A percentile compares a stretch with the other conserved stretches of the same genome.
phyloP scores from a whole-genome alignment of 2,888 invertebrate species.

The Anagyrus pseudococci region DNA sequence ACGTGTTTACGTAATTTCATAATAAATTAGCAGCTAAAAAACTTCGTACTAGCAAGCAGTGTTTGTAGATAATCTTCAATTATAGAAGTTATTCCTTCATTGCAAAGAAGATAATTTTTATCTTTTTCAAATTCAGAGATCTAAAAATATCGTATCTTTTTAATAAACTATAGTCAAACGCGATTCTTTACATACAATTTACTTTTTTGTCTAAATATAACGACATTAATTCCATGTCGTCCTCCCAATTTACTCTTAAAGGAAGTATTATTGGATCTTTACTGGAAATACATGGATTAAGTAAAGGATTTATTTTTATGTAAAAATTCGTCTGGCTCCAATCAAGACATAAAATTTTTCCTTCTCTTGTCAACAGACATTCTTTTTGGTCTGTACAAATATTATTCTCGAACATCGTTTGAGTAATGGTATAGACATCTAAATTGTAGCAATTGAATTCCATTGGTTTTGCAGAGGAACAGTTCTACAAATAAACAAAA shows the following conservation, averaged over 20 bases:
- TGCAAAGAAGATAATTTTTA: conserved; percentile 67
- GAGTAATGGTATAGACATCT: conserved; percentile 68
- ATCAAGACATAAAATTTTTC: conserved; percentile 69
- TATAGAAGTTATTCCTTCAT: conserved; percentile 66
- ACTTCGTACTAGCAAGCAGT: conserved; percentile 65
- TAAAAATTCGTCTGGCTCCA: conserved; percentile 68
- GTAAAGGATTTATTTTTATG: conserved; percentile 67
- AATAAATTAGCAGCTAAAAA: no score
- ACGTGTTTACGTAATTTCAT: background rate
- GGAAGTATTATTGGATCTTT: conserved; percentile 61
- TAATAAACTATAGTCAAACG: background rate
- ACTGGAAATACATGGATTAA: conserved; percentile 57
- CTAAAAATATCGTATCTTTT: conserved; percentile 35
- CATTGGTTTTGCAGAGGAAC: conserved; percentile 41
- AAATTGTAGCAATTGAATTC: conserved; percentile 55
- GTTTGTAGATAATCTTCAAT: conserved; percentile 70
- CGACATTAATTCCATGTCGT: conserved; percentile 69
- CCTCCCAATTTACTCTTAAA: conserved; percentile 65
- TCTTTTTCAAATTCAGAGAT: conserved; percentile 39
- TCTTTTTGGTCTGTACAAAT: conserved; percentile 65
- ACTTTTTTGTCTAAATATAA: conserved; percentile 71
- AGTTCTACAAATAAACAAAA: conserved; percentile 41
- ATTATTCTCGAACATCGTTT: conserved; percentile 51
- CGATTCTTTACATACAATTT: conserved; percentile 35
- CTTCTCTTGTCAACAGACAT: conserved; percentile 66